Base-by-base conservation (phyloP, 1,140 invertebrate species). In the Scylla paramamosain region DNA sequence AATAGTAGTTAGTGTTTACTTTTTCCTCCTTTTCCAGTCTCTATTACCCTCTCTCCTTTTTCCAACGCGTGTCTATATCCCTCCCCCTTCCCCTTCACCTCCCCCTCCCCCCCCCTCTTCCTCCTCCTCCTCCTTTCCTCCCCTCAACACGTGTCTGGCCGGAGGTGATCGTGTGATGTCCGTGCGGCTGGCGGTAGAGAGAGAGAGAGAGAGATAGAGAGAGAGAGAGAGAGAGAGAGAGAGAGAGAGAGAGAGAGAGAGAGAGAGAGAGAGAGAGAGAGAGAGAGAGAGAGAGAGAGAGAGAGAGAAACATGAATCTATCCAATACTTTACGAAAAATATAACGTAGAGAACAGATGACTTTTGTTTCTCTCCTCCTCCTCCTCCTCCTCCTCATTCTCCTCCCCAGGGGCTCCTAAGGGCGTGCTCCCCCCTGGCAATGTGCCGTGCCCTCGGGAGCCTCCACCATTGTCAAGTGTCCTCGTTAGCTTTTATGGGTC, bases 401-500 rank as follows among this genome's bases (percentile, higher is more conserved):
- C 87, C 31, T 48, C 87, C 87, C 7, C 0, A 2, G 67, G 67
- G 67, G 67, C 67, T 25, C 0, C 20, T 77, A 48, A 46, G 25
- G 32, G 87, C 87, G 39, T n/a, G 12, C 67, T 77, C 67, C 67
- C 67, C n/a, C 67, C 67, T 77, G 20, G 52, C 52, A 59, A 59
- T 59, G 52, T n/a, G 52, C 52, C 52, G 52, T 59, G 52, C 52
- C 86, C 31, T 28, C 25, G 25, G 46, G 46, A 29, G 20, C 45
- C 28, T n/a, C 20, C 29, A 16, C 59, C 46, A 91, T 91, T 91
- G 59, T 91, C 59, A 91, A 91, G 90, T 91, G 90, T 32, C 25
- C 90, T 91, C 90, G 90, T 91, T 91, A 91, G 52, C 25, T 39
- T 91, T 91, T 91, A 91, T 91, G 90, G 52, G 52, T 91, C 89